phyloP scores from a whole-genome alignment of 2,888 invertebrate genomes.

The Tetanocera ferruginea region DNA sequence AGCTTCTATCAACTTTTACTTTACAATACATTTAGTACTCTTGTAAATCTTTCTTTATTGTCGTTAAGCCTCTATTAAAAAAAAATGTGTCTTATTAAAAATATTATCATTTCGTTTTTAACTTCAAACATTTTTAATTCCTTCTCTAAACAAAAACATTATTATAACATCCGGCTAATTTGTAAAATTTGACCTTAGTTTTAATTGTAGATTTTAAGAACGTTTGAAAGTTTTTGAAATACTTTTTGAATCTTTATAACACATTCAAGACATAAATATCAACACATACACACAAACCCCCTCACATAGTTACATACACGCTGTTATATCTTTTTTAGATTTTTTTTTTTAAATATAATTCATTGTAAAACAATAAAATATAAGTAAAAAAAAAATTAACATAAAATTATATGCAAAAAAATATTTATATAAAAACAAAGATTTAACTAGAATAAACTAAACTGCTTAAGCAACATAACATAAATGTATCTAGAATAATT shows the following conservation, averaged over 20 bases:
- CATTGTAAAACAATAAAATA: conserved; percentile 44
- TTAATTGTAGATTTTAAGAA: background rate
- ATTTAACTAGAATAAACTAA: conserved; percentile 34
- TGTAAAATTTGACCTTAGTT: background rate
- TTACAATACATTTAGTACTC: too few relatives aligned
- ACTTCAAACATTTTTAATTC: background rate
- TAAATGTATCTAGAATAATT: conserved; percentile 35
- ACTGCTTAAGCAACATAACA: conserved; percentile 21
- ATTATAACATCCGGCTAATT: background rate
- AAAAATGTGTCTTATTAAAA: too few relatives aligned
- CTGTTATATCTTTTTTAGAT: background rate
- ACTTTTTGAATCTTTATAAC: background rate
- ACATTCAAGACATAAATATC: background rate
- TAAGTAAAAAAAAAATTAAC: conserved; percentile 25
- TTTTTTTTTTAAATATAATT: too few relatives aligned
- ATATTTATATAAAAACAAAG: conserved; percentile 35
- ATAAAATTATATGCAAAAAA: conserved; percentile 17
- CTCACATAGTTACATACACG: conserved; percentile 1
- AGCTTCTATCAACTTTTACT: too few relatives aligned
- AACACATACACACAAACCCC: background rate
- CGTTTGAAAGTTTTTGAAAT: too few relatives aligned
- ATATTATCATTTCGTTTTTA: too few relatives aligned
- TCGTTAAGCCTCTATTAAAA: too few relatives aligned
- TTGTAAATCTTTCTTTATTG: too few relatives aligned
- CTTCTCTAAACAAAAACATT: background rate